These are phyloP conservation scores for Tenthredo notha DNA, from an alignment of 2,888 invertebrate species.

Conservation along the genomic window DNA sequence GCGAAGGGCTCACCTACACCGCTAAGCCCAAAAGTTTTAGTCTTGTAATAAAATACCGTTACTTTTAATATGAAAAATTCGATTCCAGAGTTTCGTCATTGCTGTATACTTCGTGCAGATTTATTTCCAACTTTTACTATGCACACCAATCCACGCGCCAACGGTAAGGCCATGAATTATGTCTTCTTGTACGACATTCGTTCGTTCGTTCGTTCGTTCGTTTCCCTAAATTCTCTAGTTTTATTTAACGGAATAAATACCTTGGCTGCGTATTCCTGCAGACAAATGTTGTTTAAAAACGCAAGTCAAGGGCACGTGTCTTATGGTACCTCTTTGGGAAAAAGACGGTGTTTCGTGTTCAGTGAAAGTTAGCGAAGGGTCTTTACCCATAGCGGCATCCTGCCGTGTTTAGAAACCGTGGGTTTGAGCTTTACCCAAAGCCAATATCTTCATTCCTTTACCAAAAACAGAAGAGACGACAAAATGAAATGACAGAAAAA, in stretches of 20 bases:
- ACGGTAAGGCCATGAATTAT: background rate
- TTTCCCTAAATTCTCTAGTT: background rate
- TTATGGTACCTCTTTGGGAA: background rate
- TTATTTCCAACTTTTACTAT: background rate
- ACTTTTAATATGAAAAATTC: conserved; percentile 3
- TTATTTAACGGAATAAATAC: background rate
- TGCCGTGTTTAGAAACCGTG: conserved; percentile 24
- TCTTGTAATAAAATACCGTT: background rate
- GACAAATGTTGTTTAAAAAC: conserved; percentile 24
- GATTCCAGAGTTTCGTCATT: background rate
- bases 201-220: background rate
- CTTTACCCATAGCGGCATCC: conserved; percentile 22
- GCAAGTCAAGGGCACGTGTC: conserved; percentile 15
- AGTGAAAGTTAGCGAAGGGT: conserved; percentile 30
- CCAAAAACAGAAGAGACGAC: background rate
- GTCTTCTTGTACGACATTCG: conserved; percentile 3
- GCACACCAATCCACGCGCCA: background rate
- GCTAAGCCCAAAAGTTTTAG: background rate
- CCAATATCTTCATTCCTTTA: background rate
- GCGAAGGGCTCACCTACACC: background rate
- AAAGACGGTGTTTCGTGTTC: background rate
- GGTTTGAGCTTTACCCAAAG: background rate
- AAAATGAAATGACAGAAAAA: background rate
- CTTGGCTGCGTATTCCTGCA: background rate
- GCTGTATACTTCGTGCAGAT: background rate